A percentile compares a stretch with the other conserved stretches of the same genome.
These are phyloP conservation scores for Clunio marinus DNA, from an alignment of 2,888 invertebrate genomes.

Conservation along the genomic window DNA sequence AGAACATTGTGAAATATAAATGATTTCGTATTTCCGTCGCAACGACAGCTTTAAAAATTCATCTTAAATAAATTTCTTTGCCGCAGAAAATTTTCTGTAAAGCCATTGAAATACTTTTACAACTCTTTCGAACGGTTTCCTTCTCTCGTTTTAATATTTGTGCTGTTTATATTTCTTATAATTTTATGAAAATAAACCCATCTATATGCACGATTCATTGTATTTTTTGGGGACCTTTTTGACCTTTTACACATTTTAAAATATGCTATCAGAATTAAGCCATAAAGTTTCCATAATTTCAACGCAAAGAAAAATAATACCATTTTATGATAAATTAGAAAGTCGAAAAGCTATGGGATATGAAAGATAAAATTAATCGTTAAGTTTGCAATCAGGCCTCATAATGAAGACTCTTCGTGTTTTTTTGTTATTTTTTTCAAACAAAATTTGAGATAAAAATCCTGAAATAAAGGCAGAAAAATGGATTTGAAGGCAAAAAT, in stretches of 20 bases:
- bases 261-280: constrained; percentile 37
- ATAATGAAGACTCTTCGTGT: neutral
- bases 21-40: neutral
- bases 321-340: constrained; percentile 24
- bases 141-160: neutral
- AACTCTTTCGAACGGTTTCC: neutral
- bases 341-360: constrained; percentile 9
- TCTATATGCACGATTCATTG: constrained; percentile 39
- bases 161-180: constrained; percentile 17
- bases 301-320: constrained; percentile 25
- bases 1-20: neutral
- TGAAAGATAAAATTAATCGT: constrained; percentile 26
- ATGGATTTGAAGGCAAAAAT: neutral
- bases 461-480: neutral
- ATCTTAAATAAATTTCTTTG: constrained; percentile 30
- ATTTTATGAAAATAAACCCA: constrained; percentile 31
- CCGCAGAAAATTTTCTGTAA: constrained; percentile 23
- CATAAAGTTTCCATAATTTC: constrained; percentile 37
- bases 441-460: no score
- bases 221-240: constrained; percentile 37
- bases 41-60: constrained; percentile 7
- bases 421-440: neutral
- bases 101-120: constrained; percentile 5
- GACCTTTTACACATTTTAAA: constrained; percentile 38
- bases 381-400: constrained; percentile 11